Base-by-base conservation (phyloP, 2,888 invertebrate species). In the Branchipolynoe longqiensis region DNA sequence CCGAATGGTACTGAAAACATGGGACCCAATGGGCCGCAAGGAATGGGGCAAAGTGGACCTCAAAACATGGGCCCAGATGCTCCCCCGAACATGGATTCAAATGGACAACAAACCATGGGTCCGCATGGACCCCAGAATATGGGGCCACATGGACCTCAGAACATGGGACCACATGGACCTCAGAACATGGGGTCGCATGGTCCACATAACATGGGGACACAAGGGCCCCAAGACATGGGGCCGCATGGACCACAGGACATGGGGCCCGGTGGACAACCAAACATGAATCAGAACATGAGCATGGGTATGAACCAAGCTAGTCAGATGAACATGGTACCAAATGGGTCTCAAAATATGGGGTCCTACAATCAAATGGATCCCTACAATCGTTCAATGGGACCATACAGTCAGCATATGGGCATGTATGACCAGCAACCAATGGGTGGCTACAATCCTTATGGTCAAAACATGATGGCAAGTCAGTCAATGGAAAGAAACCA, bases 81-180 rank as follows among this genome's bases (percentile, higher is more conserved):
- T 4, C 48, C 78, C 31, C 78, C 41, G 28, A 25, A 28, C 31
- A 78, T 78, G 78, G 78, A 48, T 25, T 28, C 48, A 25, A 78
- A 78, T 78, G 78, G 78, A 31, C 48, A 41, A 14, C 78, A 78
- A 54, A 25, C 6, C 8, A 78, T 78, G 78, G 78, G 78, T 8
- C 78, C 78, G 0, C n/a, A 48, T 48, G 78, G 78, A 3, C 78
- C 78, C 12, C 78, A 78, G 28, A 78, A 78, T 48, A 78, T 78
- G 78, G 48, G 48, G 25, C 74, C 74, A 18, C 28, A 69, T 31
- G 33, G 33, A 14, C 36, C 69, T 14, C 69, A 69, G 33, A 62
- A 62, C n/a, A 62, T 62, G 62, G 62, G 62, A 8, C 62, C 62
- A 14, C 6, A 62, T 62, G 62, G 62, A 22, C 28, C 62, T 12